Conservation (phyloP, 1,140 invertebrate genomes). For the Mylabris phalerata region DNA sequence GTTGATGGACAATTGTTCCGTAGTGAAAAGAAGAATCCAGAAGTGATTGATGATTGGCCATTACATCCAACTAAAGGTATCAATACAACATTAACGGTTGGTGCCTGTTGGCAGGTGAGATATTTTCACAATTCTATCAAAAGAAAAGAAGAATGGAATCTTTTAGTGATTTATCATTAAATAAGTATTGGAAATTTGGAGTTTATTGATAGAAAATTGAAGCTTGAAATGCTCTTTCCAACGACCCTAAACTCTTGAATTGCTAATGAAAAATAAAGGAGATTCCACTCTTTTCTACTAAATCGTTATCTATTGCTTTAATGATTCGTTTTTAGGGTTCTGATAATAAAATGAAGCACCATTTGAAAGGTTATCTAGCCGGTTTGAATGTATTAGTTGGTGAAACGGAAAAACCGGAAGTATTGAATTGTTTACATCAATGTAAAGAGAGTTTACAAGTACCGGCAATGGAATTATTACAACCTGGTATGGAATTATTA, state of each 20-base stretch:
- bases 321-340: conserved; percentile 51
- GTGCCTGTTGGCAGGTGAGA: conserved; percentile 93
- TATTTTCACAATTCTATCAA: not conserved
- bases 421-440: conserved; percentile 76
- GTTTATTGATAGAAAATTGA: no score
- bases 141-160: no score
- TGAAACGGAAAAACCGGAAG: conserved; percentile 69
- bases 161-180: no score
- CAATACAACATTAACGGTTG: conserved; percentile 89
- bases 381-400: conserved; percentile 78
- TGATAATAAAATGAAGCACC: conserved; percentile 79
- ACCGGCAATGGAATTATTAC: conserved; percentile 67
- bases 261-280: no score
- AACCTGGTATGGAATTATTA: conserved; percentile 65
- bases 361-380: conserved; percentile 81
- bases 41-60: conserved; percentile 99
- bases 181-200: no score
- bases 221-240: no score
- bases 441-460: conserved; percentile 78
- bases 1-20: conserved; percentile 83
- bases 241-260: no score
- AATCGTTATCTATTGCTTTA: not conserved
- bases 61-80: conserved; percentile 89
- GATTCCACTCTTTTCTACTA: not conserved
- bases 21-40: conserved; percentile 78